phyloP scores from a whole-genome alignment of 1,140 invertebrate species.

The Drosophila bocqueti region DNA sequence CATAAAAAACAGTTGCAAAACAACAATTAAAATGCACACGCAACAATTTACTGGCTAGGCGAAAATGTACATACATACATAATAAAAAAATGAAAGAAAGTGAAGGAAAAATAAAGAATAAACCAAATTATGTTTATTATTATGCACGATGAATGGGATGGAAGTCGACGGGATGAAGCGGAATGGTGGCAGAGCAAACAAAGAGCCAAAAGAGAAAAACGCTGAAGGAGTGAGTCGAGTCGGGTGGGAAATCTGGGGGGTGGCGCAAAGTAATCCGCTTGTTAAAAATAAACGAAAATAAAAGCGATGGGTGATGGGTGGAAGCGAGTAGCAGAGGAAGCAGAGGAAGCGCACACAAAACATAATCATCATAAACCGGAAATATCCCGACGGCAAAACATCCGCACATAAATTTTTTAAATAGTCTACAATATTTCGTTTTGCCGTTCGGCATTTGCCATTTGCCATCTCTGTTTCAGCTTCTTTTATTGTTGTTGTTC shows the following conservation, averaged over 20 bases:
- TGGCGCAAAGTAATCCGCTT: slow-evolving; percentile 73
- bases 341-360: slow-evolving; percentile 60
- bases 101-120: slow-evolving; percentile 65
- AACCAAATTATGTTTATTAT: slow-evolving; percentile 80
- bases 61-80: slow-evolving; percentile 35
- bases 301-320: slow-evolving; percentile 40
- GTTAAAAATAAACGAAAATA: slow-evolving; percentile 82
- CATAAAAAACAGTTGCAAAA: slow-evolving; percentile 63
- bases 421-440: slow-evolving; percentile 83
- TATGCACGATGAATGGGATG: slow-evolving; percentile 68
- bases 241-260: slow-evolving; percentile 26
- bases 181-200: slow-evolving; percentile 28
- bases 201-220: slow-evolving; percentile 46
- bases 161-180: slow-evolving; percentile 36
- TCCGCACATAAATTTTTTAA: slow-evolving; percentile 84
- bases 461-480: slow-evolving; percentile 54
- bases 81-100: slow-evolving; percentile 53
- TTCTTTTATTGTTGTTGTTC: slow-evolving; percentile 31
- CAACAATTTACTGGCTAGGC: slow-evolving; percentile 53
- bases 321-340: background rate
- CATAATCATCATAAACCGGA: slow-evolving; percentile 85
- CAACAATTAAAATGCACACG: slow-evolving; percentile 73
- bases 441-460: slow-evolving; percentile 68
- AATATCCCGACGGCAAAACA: slow-evolving; percentile 84
- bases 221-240: slow-evolving; percentile 11